Base-by-base conservation (phyloP, 2,888 invertebrate genomes). In the Orthosia incerta region DNA sequence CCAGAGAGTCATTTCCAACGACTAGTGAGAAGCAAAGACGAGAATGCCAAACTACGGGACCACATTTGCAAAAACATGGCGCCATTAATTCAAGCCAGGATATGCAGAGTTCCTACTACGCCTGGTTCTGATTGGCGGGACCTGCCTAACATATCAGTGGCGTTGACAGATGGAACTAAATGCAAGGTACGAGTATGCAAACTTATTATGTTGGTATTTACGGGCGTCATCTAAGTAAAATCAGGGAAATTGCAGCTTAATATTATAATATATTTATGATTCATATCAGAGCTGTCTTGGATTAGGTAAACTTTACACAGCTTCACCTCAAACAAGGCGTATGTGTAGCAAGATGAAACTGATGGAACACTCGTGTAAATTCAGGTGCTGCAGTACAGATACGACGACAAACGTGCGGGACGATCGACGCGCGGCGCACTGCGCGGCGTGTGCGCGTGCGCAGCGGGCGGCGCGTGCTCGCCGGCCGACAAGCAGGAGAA, bases 11-110 rank as follows among this genome's bases (percentile, higher is more conserved):
- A 98, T 91, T 98, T 98, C 93, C 98, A 98, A 92, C 96, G 97
- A 85, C 85, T 97, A 95, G 97, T 98, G 82, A 95, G 98, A 74
- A 97, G 97, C 51, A 95, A 95, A 74, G 96, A 97, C 78, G 96
- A 97, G 79, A 95, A 95, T 74, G 95, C 96, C 0, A 93, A 97
- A 74, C 90, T 98, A 51, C 93, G 97, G 13, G 98, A 98, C 91
- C 98, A 99, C 88, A 97, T 98, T 76, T 98, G 98, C 90, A 98
- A 98, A 91, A 98, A 98, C 87, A 98, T 98, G 98, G 97, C 98
- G 51, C 97, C 98, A 0, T 92, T 98, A 50, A 98, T 98, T 2
- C 98, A 97, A 91, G 98, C 98, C 0, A 97, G 98, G 71, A 98
- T 99, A 89, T 94, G 97, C 31, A 97, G 98, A 79, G 97, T 99